Percentiles rank a stretch among this genome's conserved stretches.
Evolutionary conservation across 92 coral and sea anemone genomes (phyloP).

Genomic region (Palythoa grandis): DNA sequence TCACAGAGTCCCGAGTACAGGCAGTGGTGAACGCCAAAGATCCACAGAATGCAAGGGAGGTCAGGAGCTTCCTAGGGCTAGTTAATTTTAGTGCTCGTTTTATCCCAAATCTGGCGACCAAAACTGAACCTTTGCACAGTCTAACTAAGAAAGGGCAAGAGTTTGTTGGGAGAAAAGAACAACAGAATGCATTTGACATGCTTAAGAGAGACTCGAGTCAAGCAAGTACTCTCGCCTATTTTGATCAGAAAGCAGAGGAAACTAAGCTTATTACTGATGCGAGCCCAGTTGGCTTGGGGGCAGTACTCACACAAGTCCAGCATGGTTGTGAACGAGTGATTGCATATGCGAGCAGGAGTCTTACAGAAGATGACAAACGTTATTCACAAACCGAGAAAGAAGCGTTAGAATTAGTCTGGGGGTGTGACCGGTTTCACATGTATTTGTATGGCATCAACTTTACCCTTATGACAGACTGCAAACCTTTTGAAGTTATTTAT

Average conservation of each 20-base stretch:
- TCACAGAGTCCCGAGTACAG: too few species aligned
- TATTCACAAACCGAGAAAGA: neutral
- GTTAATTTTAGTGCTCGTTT: neutral
- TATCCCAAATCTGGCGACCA: neutral
- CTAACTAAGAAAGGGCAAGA: neutral
- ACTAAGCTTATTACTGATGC: neutral
- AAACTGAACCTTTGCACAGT: neutral
- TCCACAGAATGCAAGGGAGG: neutral
- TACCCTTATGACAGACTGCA: too few species aligned
- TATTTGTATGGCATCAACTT: too few species aligned
- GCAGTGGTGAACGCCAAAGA: neutral
- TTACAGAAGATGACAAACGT: neutral
- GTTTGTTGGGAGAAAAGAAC: neutral
- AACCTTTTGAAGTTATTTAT: too few species aligned
- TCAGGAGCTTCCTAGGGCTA: neutral
- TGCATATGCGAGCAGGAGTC: neutral
- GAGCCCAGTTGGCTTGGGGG: neutral
- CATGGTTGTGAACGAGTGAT: neutral
- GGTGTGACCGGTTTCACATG: neutral
- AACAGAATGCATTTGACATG: neutral
- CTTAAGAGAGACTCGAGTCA: neutral
- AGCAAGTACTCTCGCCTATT: neutral
- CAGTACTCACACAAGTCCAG: neutral
- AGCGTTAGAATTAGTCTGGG: neutral
- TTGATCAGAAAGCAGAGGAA: neutral